phyloP scores from a whole-genome alignment of 2,888 invertebrate genomes.

The Neria commutata region DNA sequence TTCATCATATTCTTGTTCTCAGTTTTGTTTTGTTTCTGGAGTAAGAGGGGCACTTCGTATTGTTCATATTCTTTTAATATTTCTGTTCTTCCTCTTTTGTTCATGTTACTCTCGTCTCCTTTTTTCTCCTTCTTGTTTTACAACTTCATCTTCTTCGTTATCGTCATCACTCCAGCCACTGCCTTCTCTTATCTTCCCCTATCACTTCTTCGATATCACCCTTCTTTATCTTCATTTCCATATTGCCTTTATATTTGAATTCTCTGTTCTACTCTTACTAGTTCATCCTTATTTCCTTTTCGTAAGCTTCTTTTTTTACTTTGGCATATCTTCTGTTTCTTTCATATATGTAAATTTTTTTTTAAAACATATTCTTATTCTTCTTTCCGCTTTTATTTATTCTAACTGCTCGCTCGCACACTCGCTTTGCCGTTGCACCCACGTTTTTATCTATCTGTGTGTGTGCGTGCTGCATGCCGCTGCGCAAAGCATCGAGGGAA shows the following conservation, averaged over 20 bases:
- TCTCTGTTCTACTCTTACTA: neutral
- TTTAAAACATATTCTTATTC: neutral
- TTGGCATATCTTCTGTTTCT: neutral
- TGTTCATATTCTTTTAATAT: too few species aligned
- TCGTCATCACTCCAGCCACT: too few species aligned
- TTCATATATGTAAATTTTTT: neutral
- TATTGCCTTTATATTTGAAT: neutral
- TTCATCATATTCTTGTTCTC: too few species aligned
- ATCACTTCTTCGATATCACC: too few species aligned
- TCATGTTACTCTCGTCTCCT: too few species aligned
- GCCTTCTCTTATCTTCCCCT: too few species aligned
- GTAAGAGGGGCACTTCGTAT: too few species aligned
- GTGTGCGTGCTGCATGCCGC: slow-evolving; percentile 7
- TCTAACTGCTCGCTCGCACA: too few species aligned
- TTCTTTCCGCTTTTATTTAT: neutral
- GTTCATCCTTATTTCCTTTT: neutral
- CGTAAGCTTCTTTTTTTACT: neutral
- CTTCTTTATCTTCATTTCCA: neutral
- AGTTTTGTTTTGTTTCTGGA: too few species aligned
- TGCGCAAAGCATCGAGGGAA: slow-evolving; percentile 31
- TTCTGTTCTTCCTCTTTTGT: too few species aligned
- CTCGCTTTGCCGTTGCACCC: slow-evolving; percentile 15
- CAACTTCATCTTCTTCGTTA: too few species aligned
- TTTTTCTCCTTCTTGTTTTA: too few species aligned
- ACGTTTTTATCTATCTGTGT: neutral